phyloP scores from a whole-genome alignment of 2,888 invertebrate species.

The Eumacrocentrus americanus region DNA sequence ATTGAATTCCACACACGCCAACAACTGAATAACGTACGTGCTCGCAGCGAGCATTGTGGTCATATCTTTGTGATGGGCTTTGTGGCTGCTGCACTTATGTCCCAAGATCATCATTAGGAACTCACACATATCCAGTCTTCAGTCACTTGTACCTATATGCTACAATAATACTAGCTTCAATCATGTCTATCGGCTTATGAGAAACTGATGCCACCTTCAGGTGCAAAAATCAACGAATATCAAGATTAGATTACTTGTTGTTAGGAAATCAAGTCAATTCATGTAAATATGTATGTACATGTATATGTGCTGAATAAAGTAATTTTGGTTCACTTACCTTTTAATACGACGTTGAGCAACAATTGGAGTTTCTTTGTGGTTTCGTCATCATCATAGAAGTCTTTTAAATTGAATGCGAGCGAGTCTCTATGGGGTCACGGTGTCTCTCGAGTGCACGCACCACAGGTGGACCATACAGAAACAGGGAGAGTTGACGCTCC shows the following conservation, averaged over 20 bases:
- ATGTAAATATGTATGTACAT: too few species aligned
- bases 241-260: not conserved
- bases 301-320: not conserved
- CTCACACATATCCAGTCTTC: not conserved
- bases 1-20: slow-evolving; percentile 43
- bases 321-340: not conserved
- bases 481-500: slow-evolving; percentile 52
- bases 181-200: not conserved
- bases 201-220: too few species aligned
- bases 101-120: not conserved
- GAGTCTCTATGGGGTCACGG: slow-evolving; percentile 5
- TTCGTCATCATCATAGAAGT: not conserved
- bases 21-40: slow-evolving; percentile 39
- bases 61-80: slow-evolving; percentile 52
- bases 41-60: slow-evolving; percentile 54
- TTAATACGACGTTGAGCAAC: not conserved
- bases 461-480: slow-evolving; percentile 29
- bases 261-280: not conserved
- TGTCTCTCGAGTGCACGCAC: slow-evolving; percentile 23
- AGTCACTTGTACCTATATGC: not conserved
- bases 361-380: not conserved
- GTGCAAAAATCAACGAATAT: not conserved
- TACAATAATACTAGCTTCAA: not conserved
- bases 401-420: not conserved
- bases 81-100: slow-evolving; percentile 43